Evolutionary conservation across 2,888 invertebrate genomes (phyloP).

Genomic region (Cheilosia urbana): DNA sequence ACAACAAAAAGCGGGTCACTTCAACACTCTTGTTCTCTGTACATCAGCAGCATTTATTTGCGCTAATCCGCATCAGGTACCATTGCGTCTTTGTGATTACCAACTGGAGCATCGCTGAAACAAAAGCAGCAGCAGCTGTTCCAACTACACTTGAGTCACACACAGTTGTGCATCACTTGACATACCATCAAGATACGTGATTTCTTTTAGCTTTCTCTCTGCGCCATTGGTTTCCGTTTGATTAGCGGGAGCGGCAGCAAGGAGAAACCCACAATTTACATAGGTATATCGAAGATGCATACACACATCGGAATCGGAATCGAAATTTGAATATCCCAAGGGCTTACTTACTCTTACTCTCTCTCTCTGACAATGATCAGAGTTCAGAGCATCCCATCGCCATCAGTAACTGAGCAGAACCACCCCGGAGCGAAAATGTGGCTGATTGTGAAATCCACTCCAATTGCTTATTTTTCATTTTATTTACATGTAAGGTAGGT

Average conservation of each 20-base stretch:
- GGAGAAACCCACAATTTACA: conserved; percentile 42
- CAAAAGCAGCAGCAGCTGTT: conserved; percentile 19
- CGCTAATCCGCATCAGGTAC: conserved; percentile 2
- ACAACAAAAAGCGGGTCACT: conserved; percentile 25
- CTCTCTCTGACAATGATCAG: conserved; percentile 2
- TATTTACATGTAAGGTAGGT: conserved; percentile 45
- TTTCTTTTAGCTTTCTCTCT: conserved; percentile 55
- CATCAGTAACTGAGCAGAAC: neutral
- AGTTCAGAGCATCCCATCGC: conserved; percentile 13
- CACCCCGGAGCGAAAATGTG: neutral
- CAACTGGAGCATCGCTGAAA: conserved; percentile 10
- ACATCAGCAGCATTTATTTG: conserved; percentile 1
- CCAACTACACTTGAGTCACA: conserved; percentile 16
- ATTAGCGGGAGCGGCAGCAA: conserved; percentile 32
- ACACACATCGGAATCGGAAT: too few species aligned
- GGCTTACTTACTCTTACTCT: neutral
- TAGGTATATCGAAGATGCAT: conserved; percentile 63
- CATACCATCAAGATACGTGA: conserved; percentile 57
- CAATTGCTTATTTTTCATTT: conserved; percentile 67
- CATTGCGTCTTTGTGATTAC: conserved; percentile 25
- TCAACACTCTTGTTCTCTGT: conserved; percentile 22
- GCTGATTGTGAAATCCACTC: conserved; percentile 19
- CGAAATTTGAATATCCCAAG: conserved; percentile 21
- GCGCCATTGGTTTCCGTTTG: conserved; percentile 43
- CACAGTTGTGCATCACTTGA: conserved; percentile 36